Percentiles rank a stretch among this genome's conserved stretches.
Conservation (phyloP, 2,888 invertebrate genomes). For the Sympetrum striolatum region DNA sequence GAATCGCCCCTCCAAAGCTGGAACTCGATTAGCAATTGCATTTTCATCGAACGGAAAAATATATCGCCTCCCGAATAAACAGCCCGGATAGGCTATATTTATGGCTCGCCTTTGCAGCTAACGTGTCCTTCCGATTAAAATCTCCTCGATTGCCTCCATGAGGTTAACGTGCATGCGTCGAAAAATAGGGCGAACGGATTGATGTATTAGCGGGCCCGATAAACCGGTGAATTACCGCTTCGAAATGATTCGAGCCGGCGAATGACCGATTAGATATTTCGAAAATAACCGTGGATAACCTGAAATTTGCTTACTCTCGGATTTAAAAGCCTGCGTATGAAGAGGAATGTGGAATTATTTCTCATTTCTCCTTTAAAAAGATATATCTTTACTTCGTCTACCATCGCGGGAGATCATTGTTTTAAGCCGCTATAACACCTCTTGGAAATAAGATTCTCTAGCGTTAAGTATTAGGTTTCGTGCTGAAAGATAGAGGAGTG, state of each 20-base stretch:
- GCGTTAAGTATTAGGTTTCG: no score
- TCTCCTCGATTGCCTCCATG: not conserved
- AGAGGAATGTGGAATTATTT: no score
- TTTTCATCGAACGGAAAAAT: conserved; percentile 26
- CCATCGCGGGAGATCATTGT: no score
- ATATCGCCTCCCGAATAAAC: conserved; percentile 9
- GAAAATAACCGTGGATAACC: not conserved
- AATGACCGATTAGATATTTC: not conserved
- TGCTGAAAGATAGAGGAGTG: no score
- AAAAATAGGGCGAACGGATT: not conserved
- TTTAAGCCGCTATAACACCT: no score
- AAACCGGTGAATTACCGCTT: not conserved
- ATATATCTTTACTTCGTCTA: no score
- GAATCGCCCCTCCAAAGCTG: no score
- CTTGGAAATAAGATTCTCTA: no score
- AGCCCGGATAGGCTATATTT: not conserved
- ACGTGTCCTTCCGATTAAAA: not conserved
- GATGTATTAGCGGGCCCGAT: not conserved
- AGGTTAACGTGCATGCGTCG: not conserved
- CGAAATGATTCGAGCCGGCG: not conserved
- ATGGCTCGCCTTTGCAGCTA: not conserved
- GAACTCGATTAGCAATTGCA: not conserved
- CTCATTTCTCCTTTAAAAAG: no score
- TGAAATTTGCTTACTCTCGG: no score
- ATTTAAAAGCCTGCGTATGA: no score